Base-by-base conservation (phyloP, 2,113 vertebrate genomes). In the Beaufortia kweichowensis region DNA sequence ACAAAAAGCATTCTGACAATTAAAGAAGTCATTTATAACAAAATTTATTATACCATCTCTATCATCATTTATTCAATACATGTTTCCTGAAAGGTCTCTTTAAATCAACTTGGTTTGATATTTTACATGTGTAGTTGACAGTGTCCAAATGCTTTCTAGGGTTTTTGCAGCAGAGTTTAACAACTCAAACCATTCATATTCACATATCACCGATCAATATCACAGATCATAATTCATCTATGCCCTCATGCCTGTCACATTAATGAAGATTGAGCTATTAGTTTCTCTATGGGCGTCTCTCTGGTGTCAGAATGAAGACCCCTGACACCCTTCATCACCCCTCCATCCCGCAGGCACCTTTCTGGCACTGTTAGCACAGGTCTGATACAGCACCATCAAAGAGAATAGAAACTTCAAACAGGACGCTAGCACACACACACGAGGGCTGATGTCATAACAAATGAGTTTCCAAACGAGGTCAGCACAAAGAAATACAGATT, bases 381-480 rank as follows among this genome's bases (percentile, higher is more conserved):
- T 60, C 12, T 66, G 68, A 14, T 6, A 15, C 23, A 35, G 31
- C 66, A n/a, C 23, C 76, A 62, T 78, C 66, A 78, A 78, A 70
- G 76, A n/a, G 46, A 70, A 78, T 48, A 48, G 24, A 43, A 61
- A 69, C 76, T 62, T 71, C 76, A 78, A 78, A 78, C 33, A 61
- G 7, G 41, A 55, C 28, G 24, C 19, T 31, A 50, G 39, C 64
- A 46, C 39, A 55, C 50, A 39, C 6, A 57, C 26, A 69, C 15
- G 60, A 77, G 43, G 1, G 41, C 28, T 69, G 57, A 35, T 46
- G 55, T 67, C 63, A 43, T 65, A 24, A 31, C 53, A 8, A 9
- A 14, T 23, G 21, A 41, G 53, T 56, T 57, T 71, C 57, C 28
- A 39, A 14, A 33, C 10, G 48, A 31, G 12, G n/a, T 70, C 33